Conservation (phyloP, 1,140 invertebrate species). For the Alviniconcha marisindica region DNA sequence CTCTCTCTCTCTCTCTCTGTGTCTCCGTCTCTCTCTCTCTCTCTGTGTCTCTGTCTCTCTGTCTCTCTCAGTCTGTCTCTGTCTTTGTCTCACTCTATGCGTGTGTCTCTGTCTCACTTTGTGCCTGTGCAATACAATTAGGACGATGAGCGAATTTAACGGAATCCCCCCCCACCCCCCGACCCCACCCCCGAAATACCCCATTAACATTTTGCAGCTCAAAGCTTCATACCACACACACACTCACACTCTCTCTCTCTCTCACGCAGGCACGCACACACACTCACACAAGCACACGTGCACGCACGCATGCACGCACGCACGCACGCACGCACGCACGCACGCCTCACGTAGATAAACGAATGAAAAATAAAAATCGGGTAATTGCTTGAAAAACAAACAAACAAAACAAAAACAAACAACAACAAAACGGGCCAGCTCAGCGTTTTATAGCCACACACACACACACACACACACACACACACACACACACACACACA, state of each 20-base stretch:
- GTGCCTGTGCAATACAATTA: too few species aligned
- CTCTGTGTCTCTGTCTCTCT: neutral
- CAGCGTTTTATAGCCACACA: too few species aligned
- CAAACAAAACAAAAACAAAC: too few species aligned
- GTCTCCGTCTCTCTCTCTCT: neutral
- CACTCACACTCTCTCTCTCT: neutral
- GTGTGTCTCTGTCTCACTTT: neutral
- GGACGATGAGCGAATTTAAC: too few species aligned
- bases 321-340: neutral
- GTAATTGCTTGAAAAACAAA: too few species aligned
- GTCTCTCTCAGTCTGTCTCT: neutral
- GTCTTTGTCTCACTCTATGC: neutral
- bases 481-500: neutral
- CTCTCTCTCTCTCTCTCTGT: constrained; percentile 7
- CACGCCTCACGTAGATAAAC: too few species aligned
- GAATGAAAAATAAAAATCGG: too few species aligned
- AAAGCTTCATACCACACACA: too few species aligned
- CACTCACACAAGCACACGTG: neutral
- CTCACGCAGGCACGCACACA: neutral
- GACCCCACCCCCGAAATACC: neutral
- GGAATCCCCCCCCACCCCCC: neutral
- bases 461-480: too few species aligned
- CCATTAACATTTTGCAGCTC: too few species aligned
- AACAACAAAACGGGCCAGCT: too few species aligned
- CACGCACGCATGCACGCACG: neutral